Percentiles rank a stretch among this genome's conserved stretches.
These are phyloP conservation scores for Mythimna vitellina DNA, from an alignment of 2,888 invertebrate species.

Conservation along the genomic window DNA sequence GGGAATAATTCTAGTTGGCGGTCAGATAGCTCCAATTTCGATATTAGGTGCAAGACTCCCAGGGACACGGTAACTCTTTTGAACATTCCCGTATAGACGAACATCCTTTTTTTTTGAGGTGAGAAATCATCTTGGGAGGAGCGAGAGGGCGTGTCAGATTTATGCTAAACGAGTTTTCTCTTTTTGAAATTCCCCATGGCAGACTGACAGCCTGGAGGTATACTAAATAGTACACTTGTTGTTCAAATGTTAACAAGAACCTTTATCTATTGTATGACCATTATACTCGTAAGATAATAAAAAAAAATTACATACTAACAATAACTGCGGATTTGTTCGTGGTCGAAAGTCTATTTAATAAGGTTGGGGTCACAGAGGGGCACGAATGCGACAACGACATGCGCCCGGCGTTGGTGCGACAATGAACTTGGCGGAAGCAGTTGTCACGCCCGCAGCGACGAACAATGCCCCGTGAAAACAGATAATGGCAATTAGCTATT, in stretches of 20 bases:
- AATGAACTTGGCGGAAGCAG: conserved; percentile 89
- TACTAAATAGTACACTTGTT: not conserved
- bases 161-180: no score
- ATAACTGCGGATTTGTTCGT: conserved; percentile 10
- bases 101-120: no score
- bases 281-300: not conserved
- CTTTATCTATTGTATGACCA: not conserved
- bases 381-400: conserved; percentile 65
- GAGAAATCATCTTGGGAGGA: no score
- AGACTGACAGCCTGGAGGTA: not conserved
- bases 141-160: no score
- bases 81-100: no score
- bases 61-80: no score
- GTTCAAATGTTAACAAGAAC: not conserved
- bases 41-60: no score
- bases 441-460: conserved; percentile 86
- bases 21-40: no score
- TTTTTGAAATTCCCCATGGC: not conserved
- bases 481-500: conserved; percentile 79
- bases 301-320: not conserved
- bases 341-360: conserved; percentile 59
- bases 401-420: conserved; percentile 76
- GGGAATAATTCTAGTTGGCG: no score
- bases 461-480: conserved; percentile 83
- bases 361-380: conserved; percentile 72